Base-by-base conservation (phyloP, 1,140 invertebrate species). In the Scaptomyza hsui region DNA sequence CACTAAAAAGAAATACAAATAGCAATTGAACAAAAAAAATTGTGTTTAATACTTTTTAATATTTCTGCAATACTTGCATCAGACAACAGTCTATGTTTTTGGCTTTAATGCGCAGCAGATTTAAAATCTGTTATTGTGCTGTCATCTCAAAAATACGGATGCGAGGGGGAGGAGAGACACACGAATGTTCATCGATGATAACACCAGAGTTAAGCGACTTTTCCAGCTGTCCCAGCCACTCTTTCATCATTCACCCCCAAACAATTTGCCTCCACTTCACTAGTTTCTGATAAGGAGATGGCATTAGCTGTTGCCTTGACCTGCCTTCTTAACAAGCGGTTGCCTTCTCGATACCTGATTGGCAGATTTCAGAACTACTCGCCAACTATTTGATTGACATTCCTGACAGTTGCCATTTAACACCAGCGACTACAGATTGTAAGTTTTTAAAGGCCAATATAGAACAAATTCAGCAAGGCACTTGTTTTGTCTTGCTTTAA, bases 321-420 rank as follows among this genome's bases (percentile, higher is more conserved):
- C 51, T 35, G 9, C 7, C 26, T 29, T 29, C 26, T 9, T 9
- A 29, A 18, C 9, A 21, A 12, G 7, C 6, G 26, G 26, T 29
- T 35, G 13, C 15, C 37, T 29, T 52, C 16, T 21, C 39, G 13
- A 16, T 42, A 37, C 37, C 29, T 53, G 65, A 41, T 64, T 74
- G 76, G 71, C 60, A 37, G 32, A 37, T n/a, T 29, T 29, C 26
- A 68, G 72, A 69, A 10, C 73, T 75, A 85, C 35, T 71, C 35
- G 24, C 21, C 61, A 63, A 26, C 56, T 65, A 21, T 75, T 73
- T 83, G 79, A 83, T 83, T 83, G 79, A 83, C 78, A 75, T 48
- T 21, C 45, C 51, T 44, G 61, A 48, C 61, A 71, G 61, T 71
- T 71, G 64, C 52, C 35, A 24, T 32, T 55, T 48, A 24, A 48